Base-by-base conservation (phyloP, 2,888 invertebrate species). In the Eupithecia tripunctaria region DNA sequence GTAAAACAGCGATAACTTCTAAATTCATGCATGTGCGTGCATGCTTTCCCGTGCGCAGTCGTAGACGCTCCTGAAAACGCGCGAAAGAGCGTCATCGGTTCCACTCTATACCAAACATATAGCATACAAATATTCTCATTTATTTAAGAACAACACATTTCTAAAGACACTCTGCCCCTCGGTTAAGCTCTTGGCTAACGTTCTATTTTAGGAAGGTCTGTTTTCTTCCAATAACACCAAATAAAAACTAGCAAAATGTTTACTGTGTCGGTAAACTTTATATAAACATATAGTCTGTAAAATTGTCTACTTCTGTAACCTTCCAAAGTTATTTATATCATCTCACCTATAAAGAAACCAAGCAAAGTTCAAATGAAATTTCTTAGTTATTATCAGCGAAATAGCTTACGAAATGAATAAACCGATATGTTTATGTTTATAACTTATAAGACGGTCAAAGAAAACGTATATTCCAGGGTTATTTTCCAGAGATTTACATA, bases 401-500 rank as follows among this genome's bases (percentile, higher is more conserved):
- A 65, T 51, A 51, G 47, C 41, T 47, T 62, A 64, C 38, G 63
- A 65, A 70, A 68, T 70, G 43, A 70, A 63, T 41, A 38, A 73
- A 59, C 56, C 41, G 8, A 21, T 21, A 32, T 29, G 47, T 60
- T 5, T 8, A 12, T 27, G 18, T 14, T 6, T 59, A 14, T 60
- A 60, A 27, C 29, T 60, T 18, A 29, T 60, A 63, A 63, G 71
- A 29, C 60, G 63, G 64, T 60, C 47, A 67, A 67, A 69, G 63
- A 71, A 69, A 59, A 70, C 32, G 29, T 64, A 62, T 38, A 14
- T 65, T 65, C 72, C 64, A n/a, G 36, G 38, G n/a, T 71, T 70
- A 70, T 74, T 69, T 68, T 62, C 41, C 32, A 41, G 15, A 41
- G 25, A 74, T 74, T 74, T 68, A 67, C 72, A 70, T 70, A 75